Evolutionary conservation across 37 sponge, comb jelly and placozoan genomes (phyloP).

Genomic region (Ianthella basta): DNA sequence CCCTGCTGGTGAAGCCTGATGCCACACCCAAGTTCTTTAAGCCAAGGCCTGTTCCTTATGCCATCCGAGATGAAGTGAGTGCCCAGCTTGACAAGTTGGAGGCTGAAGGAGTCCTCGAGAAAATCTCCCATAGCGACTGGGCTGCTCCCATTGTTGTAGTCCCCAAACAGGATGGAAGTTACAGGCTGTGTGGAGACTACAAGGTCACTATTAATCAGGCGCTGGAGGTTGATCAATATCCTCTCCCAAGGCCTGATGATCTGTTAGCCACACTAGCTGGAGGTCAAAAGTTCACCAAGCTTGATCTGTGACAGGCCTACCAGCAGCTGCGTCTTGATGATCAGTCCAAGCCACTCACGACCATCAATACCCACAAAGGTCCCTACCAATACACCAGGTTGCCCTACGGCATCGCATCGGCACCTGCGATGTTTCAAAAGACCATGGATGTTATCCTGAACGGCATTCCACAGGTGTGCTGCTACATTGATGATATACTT

Average conservation of each 20-base stretch:
- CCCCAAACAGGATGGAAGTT: too few relatives aligned
- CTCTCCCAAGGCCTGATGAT: conserved; percentile 43
- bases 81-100: too few relatives aligned
- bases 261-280: conserved; percentile 20
- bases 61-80: too few relatives aligned
- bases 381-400: conserved; percentile 21
- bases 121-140: too few relatives aligned
- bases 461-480: conserved; percentile 4
- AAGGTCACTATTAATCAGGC: conserved; percentile 25
- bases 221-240: conserved; percentile 33
- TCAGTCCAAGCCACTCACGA: neutral
- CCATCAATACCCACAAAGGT: conserved; percentile 48
- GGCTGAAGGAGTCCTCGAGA: too few relatives aligned
- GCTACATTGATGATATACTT: conserved; percentile 18
- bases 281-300: conserved; percentile 39
- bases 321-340: conserved; percentile 26
- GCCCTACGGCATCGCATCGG: conserved; percentile 36
- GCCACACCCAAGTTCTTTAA: too few relatives aligned
- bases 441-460: conserved; percentile 24
- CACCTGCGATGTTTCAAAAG: conserved; percentile 38
- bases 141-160: too few relatives aligned
- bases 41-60: too few relatives aligned
- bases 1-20: too few relatives aligned
- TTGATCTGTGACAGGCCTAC: conserved; percentile 43
- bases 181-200: conserved; percentile 53